Base-by-base conservation (phyloP, 2,113 vertebrate genomes). In the Carassius auratus region DNA sequence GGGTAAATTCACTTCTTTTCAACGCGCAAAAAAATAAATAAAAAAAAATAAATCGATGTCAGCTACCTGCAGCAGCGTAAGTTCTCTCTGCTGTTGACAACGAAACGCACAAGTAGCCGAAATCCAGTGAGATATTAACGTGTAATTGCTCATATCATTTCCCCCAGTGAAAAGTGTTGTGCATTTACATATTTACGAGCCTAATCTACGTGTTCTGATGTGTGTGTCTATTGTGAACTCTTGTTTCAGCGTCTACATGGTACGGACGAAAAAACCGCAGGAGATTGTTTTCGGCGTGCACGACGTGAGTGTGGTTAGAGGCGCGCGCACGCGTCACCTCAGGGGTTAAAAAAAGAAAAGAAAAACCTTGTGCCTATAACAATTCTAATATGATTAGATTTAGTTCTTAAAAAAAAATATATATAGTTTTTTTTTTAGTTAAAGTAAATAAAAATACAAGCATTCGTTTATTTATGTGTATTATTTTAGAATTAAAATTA, bases 261-360 rank as follows among this genome's bases (percentile, higher is more conserved):
- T 21, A 2, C 68, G 55, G 23, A 30, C 52, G 21, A 74, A 42
- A 61, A 74, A 81, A 36, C 50, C 73, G 55, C 9, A 30, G 30
- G 21, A 57, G 52, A 76, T 84, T 88, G 80, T 87, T 83, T 80
- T 74, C 36, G 57, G 76, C 23, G 50, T 68, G 64, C 55, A 77
- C 73, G 83, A 76, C 74, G 69, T 66, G 81, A 74, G 88, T 73
- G 80, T 77, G 66, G 64, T 42, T 26, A 69, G 62, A 68, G 36
- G 21, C 21, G 76, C 52, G 75, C 79, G 89, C 87, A 69, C 57
- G 81, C 84, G 68, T 80, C 66, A 76, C 84, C 88, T 82, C 74
- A 57, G 45, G 84, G 21, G 61, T 73, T 36, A 6, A 14, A 64
- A 64, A 33, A 71, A 33, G 15, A 26, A 26, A 66, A 59, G 10